Conservation (phyloP, 2,797 vertebrate species). For the Crax fasciolata region DNA sequence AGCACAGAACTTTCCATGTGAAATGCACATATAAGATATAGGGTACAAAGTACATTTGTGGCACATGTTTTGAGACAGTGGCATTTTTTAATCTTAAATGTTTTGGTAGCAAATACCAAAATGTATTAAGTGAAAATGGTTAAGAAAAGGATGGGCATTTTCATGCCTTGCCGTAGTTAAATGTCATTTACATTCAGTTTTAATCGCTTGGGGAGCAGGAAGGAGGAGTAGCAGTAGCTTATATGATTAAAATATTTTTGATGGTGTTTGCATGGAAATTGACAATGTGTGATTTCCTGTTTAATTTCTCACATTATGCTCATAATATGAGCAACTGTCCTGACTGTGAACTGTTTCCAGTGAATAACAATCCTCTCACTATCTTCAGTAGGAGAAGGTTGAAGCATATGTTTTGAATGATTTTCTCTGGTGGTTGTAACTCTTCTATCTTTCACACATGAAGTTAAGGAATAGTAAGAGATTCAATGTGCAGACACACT, state of each 20-base stretch:
- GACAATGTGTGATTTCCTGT: not conserved
- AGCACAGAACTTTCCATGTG: not conserved
- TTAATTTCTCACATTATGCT: not conserved
- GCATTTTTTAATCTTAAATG: not conserved
- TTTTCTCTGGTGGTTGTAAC: not conserved
- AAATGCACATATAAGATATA: not conserved
- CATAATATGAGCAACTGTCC: not conserved
- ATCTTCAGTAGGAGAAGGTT: not conserved
- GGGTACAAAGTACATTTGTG: not conserved
- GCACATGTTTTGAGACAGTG: not conserved
- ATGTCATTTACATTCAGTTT: not conserved
- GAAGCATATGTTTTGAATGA: not conserved
- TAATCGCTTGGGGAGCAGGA: not conserved
- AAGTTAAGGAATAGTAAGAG: not conserved
- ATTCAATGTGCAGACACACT: rapidly evolving
- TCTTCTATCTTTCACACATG: not conserved
- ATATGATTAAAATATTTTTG: not conserved
- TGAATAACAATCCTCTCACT: not conserved
- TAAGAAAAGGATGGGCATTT: not conserved
- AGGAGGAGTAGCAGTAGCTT: not conserved
- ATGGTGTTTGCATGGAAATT: not conserved
- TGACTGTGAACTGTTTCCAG: not conserved
- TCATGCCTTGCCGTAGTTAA: not conserved
- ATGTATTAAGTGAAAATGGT: not conserved
- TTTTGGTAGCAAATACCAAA: not conserved